Conservation (phyloP, 2,113 vertebrate species). For the Gnathonemus echidnorhynchus region DNA sequence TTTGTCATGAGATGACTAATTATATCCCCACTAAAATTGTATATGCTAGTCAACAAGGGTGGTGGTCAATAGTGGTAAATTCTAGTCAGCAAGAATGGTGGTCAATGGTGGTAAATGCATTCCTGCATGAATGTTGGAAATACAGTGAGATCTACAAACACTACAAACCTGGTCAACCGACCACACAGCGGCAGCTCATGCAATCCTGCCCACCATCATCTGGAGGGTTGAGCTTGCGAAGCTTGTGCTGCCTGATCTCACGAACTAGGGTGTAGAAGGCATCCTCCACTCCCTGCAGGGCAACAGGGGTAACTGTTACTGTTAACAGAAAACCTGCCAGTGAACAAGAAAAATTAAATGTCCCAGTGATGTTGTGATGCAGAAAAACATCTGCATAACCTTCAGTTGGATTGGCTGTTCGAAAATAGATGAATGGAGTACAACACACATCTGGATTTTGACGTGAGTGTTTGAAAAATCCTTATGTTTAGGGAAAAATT, state of each 20-base stretch:
- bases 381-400: not conserved
- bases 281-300: constrained; percentile 86
- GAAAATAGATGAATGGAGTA: not conserved
- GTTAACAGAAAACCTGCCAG: not conserved
- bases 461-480: not conserved
- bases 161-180: constrained; percentile 78
- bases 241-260: constrained; percentile 92
- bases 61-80: not conserved
- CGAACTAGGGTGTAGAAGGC: constrained; percentile 97
- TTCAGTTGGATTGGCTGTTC: not conserved
- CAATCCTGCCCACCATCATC: constrained; percentile 91
- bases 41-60: not conserved
- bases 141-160: constrained; percentile 14
- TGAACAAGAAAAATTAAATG: not conserved
- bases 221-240: constrained; percentile 86
- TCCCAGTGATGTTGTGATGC: not conserved
- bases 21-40: not conserved
- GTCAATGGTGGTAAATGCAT: not conserved
- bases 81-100: not conserved
- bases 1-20: not conserved
- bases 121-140: not conserved
- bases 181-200: constrained; percentile 91
- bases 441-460: not conserved
- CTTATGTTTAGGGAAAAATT: too few relatives aligned
- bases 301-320: constrained; percentile 5